A percentile compares a stretch with the other conserved stretches of the same genome.
These are phyloP conservation scores for Gobionotothen gibberifrons DNA, from an alignment of 2,797 vertebrate genomes.

Conservation along the genomic window DNA sequence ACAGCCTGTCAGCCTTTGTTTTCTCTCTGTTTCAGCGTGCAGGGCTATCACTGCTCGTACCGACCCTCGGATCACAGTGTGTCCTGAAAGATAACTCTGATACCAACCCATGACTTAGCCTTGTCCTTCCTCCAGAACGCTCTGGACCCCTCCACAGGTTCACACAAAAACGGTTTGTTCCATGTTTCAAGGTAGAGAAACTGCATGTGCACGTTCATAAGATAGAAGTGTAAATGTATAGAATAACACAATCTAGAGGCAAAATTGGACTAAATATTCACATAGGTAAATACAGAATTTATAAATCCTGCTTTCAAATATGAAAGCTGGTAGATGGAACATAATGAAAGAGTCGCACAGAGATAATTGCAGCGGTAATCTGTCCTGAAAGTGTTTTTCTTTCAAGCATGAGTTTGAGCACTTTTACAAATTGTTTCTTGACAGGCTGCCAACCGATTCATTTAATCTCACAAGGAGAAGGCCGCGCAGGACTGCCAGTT, in stretches of 20 bases:
- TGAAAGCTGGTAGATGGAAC: slow-evolving; percentile 4
- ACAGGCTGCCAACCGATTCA: slow-evolving; percentile 40
- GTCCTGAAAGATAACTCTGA: slow-evolving; percentile 42
- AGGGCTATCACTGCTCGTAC: slow-evolving; percentile 19
- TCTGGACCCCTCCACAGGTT: not conserved
- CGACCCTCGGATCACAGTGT: slow-evolving; percentile 37
- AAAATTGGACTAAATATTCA: not conserved
- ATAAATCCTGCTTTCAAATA: slow-evolving; percentile 17
- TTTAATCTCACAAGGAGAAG: slow-evolving; percentile 72
- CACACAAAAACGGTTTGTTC: not conserved
- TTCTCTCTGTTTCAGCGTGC: slow-evolving; percentile 40
- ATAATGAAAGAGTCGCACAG: not conserved
- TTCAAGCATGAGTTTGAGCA: slow-evolving; percentile 3
- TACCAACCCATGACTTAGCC: slow-evolving; percentile 10
- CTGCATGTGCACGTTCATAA: not conserved
- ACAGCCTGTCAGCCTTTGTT: slow-evolving; percentile 19
- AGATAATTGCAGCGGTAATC: slow-evolving; percentile 28
- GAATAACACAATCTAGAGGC: not conserved
- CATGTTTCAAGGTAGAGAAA: slow-evolving; percentile 21
- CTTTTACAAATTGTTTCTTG: slow-evolving; percentile 44
- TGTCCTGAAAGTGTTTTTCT: slow-evolving; percentile 14
- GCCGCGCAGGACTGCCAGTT: slow-evolving; percentile 53
- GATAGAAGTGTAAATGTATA: not conserved
- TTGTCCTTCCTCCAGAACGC: slow-evolving; percentile 42
- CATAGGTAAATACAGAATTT: not conserved